A percentile compares a stretch with the other conserved stretches of the same genome.
These are phyloP conservation scores for Peromyscus attwateri DNA, from an alignment of 2,797 vertebrate species.

Conservation along the genomic window DNA sequence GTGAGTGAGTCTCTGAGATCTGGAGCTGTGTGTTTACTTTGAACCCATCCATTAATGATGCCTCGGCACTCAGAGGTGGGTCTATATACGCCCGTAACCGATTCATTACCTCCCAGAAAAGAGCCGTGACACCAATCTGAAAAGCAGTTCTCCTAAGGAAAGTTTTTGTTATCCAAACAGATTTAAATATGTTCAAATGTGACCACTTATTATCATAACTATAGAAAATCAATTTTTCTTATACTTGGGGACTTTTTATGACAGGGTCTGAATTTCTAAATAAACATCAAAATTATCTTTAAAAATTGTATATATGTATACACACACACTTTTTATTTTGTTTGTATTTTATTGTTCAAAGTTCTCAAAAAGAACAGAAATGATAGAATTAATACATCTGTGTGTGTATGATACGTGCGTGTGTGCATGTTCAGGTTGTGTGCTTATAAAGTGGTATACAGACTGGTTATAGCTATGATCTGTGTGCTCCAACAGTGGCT, in stretches of 20 bases:
- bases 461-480: not conserved
- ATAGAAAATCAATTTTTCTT: not conserved
- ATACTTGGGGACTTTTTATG: not conserved
- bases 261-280: not conserved
- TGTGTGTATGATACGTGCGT: not conserved
- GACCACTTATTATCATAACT: not conserved
- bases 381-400: not conserved
- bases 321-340: not conserved
- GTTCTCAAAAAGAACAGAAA: not conserved
- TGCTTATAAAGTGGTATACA: not conserved
- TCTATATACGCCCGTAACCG: not conserved
- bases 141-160: not conserved
- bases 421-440: not conserved
- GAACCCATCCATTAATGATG: not conserved
- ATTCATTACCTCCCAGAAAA: not conserved
- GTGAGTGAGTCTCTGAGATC: not conserved
- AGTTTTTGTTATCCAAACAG: not conserved
- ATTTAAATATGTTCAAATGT: constrained; percentile 24
- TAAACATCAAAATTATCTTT: not conserved
- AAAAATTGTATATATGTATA: not conserved
- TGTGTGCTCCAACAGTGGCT: not conserved
- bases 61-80: not conserved
- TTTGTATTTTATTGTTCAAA: not conserved
- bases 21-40: not conserved
- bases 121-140: not conserved